Evolutionary conservation across 2,888 invertebrate genomes (phyloP).

Genomic region (Nasonia oneida): DNA sequence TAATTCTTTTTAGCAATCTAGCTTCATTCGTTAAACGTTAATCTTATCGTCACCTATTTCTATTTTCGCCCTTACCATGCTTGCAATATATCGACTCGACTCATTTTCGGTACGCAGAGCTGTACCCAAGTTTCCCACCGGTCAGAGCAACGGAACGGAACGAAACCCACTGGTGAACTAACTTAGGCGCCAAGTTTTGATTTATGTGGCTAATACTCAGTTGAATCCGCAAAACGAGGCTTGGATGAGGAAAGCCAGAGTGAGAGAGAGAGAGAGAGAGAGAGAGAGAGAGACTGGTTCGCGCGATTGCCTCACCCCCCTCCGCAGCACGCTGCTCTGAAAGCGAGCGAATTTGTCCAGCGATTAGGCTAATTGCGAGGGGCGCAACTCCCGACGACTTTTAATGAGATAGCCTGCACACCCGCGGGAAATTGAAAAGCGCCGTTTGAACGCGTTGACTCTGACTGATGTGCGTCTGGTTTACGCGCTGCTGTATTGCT

Average conservation of each 20-base stretch:
- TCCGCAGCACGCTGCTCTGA: constrained; percentile 25
- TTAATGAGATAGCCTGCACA: constrained; percentile 57
- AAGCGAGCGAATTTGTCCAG: constrained; percentile 70
- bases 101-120: not conserved
- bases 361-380: constrained; percentile 70
- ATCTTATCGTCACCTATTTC: constrained; percentile 3
- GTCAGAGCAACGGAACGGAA: constrained; percentile 62
- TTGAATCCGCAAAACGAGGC: constrained; percentile 68
- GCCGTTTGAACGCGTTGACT: constrained; percentile 13
- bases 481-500: not conserved
- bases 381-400: constrained; percentile 47
- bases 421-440: constrained; percentile 54
- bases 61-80: constrained; percentile 17
- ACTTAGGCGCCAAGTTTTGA: constrained; percentile 74
- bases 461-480: constrained; percentile 24
- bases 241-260: constrained; percentile 65
- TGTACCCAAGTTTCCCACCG: constrained; percentile 23
- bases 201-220: constrained; percentile 74
- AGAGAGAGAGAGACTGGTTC: constrained; percentile 41
- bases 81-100: not conserved
- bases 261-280: constrained; percentile 46
- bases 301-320: constrained; percentile 61
- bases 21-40: not conserved
- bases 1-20: not conserved
- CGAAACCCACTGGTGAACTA: constrained; percentile 64